phyloP scores from a whole-genome alignment of 1,140 invertebrate genomes.

The Drosophila equinoxialis region DNA sequence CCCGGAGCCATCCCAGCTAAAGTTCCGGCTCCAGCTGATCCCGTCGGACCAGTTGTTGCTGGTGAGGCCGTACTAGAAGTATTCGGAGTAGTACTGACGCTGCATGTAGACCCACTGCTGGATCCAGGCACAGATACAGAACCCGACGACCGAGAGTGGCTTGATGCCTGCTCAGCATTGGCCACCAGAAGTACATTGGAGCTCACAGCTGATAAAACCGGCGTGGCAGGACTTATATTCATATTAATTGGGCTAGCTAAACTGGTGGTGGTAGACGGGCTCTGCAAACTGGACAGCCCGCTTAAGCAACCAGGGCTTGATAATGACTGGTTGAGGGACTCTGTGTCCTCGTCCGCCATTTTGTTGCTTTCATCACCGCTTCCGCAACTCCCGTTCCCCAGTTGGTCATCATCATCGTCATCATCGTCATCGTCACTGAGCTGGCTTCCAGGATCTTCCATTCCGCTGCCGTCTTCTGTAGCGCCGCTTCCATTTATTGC shows the following conservation, averaged over 20 bases:
- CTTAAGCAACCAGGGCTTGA: conserved; percentile 91
- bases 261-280: conserved; percentile 87
- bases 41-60: conserved; percentile 20
- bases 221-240: conserved; percentile 82
- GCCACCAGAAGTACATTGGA: conserved; percentile 28
- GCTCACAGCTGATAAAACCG: conserved; percentile 31
- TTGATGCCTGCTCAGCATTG: conserved; percentile 29
- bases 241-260: conserved; percentile 88
- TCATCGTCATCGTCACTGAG: conserved; percentile 88
- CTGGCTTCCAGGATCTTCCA: conserved; percentile 80
- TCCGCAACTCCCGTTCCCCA: conserved; percentile 84
- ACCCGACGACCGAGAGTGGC: conserved; percentile 25
- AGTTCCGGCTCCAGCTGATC: neutral
- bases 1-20: conserved; percentile 14
- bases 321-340: conserved; percentile 87
- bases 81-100: conserved; percentile 59
- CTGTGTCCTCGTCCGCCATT: conserved; percentile 87
- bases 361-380: conserved; percentile 88
- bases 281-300: conserved; percentile 90
- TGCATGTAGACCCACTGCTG: conserved; percentile 58
- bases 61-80: conserved; percentile 66
- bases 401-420: conserved; percentile 88
- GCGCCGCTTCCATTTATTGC: conserved; percentile 77
- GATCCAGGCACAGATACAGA: conserved; percentile 39
- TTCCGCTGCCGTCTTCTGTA: conserved; percentile 85